These are phyloP conservation scores for Zaprionus capensis DNA, from an alignment of 1,140 invertebrate genomes.

Conservation along the genomic window DNA sequence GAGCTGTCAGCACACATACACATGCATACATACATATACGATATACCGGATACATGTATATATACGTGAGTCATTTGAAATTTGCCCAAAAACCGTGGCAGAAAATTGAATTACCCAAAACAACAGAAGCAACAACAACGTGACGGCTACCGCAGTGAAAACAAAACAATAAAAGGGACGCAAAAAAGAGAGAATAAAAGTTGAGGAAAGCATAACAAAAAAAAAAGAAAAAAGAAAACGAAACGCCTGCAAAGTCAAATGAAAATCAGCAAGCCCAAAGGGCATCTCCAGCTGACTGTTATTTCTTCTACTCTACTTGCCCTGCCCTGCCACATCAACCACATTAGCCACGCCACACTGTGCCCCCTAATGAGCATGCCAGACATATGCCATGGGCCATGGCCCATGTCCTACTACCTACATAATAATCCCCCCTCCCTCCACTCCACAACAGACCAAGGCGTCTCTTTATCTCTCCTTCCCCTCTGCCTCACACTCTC, in stretches of 20 bases:
- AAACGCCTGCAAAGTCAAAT: slow-evolving; percentile 70
- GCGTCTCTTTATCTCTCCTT: neutral
- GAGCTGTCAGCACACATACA: neutral
- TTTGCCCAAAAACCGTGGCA: slow-evolving; percentile 78
- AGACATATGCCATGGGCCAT: slow-evolving; percentile 73
- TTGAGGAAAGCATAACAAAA: slow-evolving; percentile 39
- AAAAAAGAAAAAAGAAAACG: neutral
- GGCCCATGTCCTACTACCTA: slow-evolving; percentile 39
- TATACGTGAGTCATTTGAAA: slow-evolving; percentile 60
- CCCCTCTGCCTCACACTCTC: neutral
- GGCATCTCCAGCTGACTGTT: slow-evolving; percentile 20
- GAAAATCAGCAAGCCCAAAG: slow-evolving; percentile 63
- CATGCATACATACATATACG: neutral
- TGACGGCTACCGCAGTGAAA: slow-evolving; percentile 70
- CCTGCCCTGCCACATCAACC: slow-evolving; percentile 71
- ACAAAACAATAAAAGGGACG: slow-evolving; percentile 73
- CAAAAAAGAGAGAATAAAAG: slow-evolving; percentile 60
- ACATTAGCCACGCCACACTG: slow-evolving; percentile 78
- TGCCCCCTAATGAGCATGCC: slow-evolving; percentile 78
- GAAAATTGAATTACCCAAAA: slow-evolving; percentile 79
- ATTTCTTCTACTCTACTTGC: slow-evolving; percentile 13
- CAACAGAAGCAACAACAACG: slow-evolving; percentile 32
- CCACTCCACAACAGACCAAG: slow-evolving; percentile 1
- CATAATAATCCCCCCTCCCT: slow-evolving; percentile 32
- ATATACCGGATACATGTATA: neutral